phyloP scores from a whole-genome alignment of 2,888 invertebrate species.

The Plebejus argus region DNA sequence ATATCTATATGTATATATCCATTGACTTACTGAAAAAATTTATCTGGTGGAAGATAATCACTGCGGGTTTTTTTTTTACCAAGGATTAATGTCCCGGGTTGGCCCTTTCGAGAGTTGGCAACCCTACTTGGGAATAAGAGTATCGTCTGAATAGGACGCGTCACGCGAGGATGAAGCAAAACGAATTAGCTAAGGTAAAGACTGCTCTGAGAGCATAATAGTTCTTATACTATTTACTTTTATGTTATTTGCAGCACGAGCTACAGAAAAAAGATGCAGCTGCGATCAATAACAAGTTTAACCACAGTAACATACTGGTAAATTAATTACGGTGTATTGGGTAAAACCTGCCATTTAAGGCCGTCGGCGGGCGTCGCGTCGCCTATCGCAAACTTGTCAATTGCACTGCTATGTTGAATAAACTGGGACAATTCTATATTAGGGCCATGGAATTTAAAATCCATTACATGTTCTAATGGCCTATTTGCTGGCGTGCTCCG shows the following conservation, averaged over 20 bases:
- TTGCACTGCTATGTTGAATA: background rate
- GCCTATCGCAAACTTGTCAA: slow-evolving; percentile 22
- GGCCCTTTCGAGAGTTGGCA: no score
- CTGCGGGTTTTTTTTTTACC: no score
- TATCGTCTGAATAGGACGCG: no score
- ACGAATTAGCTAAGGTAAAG: background rate
- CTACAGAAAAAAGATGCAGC: background rate
- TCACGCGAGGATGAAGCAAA: background rate
- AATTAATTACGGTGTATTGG: slow-evolving; percentile 14
- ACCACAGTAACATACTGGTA: background rate
- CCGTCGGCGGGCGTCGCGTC: background rate
- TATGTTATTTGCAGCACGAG: background rate
- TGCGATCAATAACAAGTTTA: slow-evolving; percentile 1
- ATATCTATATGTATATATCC: no score
- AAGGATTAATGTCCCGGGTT: no score
- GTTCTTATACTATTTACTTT: background rate
- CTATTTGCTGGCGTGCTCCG: background rate
- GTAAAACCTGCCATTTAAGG: slow-evolving; percentile 14
- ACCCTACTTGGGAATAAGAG: no score
- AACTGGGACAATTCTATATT: background rate
- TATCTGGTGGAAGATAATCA: no score
- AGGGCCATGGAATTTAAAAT: background rate
- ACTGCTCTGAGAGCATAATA: background rate
- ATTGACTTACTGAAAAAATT: no score
- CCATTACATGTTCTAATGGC: background rate